Evolutionary conservation across 2,113 vertebrate species (phyloP).

Genomic region (Asarcornis scutulata): DNA sequence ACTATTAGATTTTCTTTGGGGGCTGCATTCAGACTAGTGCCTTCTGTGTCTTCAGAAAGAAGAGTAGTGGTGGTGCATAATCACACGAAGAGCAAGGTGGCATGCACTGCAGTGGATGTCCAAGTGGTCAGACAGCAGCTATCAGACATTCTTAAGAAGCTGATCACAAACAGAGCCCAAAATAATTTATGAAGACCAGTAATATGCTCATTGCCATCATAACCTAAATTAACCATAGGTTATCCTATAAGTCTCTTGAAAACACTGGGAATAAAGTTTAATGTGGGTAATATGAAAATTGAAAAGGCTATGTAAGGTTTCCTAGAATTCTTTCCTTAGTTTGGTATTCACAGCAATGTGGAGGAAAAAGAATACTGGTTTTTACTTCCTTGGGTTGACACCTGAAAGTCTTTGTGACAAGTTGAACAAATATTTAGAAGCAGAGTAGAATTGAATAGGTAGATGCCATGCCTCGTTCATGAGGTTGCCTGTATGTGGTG

Average conservation of each 20-base stretch:
- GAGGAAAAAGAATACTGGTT: conserved; percentile 78
- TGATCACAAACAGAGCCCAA: conserved; percentile 72
- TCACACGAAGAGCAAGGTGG: conserved; percentile 67
- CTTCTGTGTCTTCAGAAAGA: conserved; percentile 4
- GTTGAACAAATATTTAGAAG: conserved; percentile 81
- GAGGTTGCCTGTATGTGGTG: conserved; percentile 68
- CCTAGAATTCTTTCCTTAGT: conserved; percentile 84
- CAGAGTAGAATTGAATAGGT: conserved; percentile 77
- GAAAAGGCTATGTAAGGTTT: conserved; percentile 79
- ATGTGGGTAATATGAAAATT: conserved; percentile 76
- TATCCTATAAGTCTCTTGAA: conserved; percentile 79
- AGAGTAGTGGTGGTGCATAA: background rate
- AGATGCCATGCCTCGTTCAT: conserved; percentile 75
- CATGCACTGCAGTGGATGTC: conserved; percentile 80
- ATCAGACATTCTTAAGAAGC: conserved; percentile 75
- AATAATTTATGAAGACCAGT: conserved; percentile 75
- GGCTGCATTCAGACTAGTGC: background rate
- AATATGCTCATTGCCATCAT: conserved; percentile 73
- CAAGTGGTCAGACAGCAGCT: conserved; percentile 73
- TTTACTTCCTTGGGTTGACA: conserved; percentile 78
- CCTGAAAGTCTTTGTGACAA: conserved; percentile 74
- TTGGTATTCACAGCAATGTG: conserved; percentile 77
- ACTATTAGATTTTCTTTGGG: background rate
- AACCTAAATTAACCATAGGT: conserved; percentile 80
- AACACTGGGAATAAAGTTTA: conserved; percentile 78